Base-by-base conservation (phyloP, 2,888 invertebrate genomes). In the Xanthia icteritia region DNA sequence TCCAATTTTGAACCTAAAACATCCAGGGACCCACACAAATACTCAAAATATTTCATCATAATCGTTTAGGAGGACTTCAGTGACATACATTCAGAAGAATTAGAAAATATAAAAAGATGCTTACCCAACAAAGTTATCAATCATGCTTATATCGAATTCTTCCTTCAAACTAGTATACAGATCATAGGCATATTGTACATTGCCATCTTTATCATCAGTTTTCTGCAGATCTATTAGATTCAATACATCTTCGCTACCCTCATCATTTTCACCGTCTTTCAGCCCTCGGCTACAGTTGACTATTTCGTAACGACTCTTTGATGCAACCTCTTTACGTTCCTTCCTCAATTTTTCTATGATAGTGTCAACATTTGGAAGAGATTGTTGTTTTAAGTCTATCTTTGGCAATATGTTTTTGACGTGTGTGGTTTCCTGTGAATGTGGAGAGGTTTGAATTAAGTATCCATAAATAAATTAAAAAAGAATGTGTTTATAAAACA, bases 61-160 rank as follows among this genome's bases (percentile, higher is more conserved):
- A 39, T 39, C 39, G 15, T 11, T 45, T 45, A 45, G 13, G 2
- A 45, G 42, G 13, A 45, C 2, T 13, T 13, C 42, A 45, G 42
- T 45, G 42, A 45, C 42, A 45, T 9, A 45, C 42, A 13, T 45
- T 13, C 11, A 45, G 42, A 45, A 13, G 42, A 45, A 45, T 45
- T 45, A 45, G 11, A 45, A 1, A 6, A 39, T 39, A n/a, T 36
- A 36, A 77, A 56, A 42, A 23, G 13, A 66, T 65, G 85, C 90
- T 81, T 78, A 96, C 97, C 96, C 93, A 6, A 96, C 92, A 77
- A 96, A 87, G 84, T 95, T 92, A 90, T 97, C 96, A 84, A 97
- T 86, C 94, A 95, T 94, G 13, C 93, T 92, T 45, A 95, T 92
- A 90, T 96, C 95, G 90, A 97, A 95, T 77, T 95, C 95, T 64